These are phyloP conservation scores for Pampus argenteus DNA, from an alignment of 2,797 vertebrate genomes.

Conservation along the genomic window DNA sequence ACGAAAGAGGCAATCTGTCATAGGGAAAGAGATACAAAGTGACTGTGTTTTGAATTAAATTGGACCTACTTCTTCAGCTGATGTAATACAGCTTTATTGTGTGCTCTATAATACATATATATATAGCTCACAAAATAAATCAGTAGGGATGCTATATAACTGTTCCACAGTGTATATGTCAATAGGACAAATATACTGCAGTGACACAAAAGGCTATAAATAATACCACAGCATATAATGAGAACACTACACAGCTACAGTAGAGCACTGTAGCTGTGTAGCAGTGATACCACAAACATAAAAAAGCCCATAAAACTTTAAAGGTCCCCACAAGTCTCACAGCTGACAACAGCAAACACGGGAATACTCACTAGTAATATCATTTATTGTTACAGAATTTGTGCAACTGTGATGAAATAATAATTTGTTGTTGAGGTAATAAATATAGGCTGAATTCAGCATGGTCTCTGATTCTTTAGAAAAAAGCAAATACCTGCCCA, in stretches of 20 bases:
- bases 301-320: neutral
- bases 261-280: neutral
- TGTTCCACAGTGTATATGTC: neutral
- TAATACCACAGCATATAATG: neutral
- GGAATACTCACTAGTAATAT: neutral
- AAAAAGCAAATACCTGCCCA: neutral
- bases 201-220: neutral
- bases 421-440: slow-evolving; percentile 13
- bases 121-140: slow-evolving; percentile 1
- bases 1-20: slow-evolving; percentile 41
- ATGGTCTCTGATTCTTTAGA: neutral
- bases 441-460: slow-evolving; percentile 1
- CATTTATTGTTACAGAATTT: neutral
- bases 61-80: neutral
- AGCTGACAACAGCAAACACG: neutral
- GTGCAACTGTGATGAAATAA: slow-evolving; percentile 8
- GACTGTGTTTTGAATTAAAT: neutral
- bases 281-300: neutral
- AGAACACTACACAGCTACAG: neutral
- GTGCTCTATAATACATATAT: slow-evolving; percentile 8
- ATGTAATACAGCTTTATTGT: neutral
- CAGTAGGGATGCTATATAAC: neutral
- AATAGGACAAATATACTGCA: neutral
- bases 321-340: neutral
- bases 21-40: slow-evolving; percentile 21